Evolutionary conservation across 2,797 vertebrate genomes (phyloP), one percentile per base, ranked within the genome.

Genomic region (Aldrovandia affinis): DNA sequence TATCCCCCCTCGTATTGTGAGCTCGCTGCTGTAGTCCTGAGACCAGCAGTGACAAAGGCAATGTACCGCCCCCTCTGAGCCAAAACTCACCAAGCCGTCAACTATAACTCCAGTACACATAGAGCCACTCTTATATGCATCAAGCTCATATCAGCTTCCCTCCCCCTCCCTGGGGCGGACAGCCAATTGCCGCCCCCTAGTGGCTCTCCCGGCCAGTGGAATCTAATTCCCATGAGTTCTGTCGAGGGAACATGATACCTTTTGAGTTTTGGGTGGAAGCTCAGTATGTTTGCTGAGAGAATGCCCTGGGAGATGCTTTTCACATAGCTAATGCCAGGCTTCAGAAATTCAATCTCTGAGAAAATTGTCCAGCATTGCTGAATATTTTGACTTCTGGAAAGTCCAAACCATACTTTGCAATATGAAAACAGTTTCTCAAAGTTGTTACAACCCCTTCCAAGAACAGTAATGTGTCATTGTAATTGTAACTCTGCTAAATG

Each of bases 331-430:
- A 47, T 83, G 20, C 39, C 73, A 61, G 52, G 2, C n/a, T 78
- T 28, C 55, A 44, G 73, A 75, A 55, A 59, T 55, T 78, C 7
- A 61, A 57, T 73, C 81, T 70, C 25, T 75, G 52, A 22, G 36
- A 81, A 81, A 65, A 42, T 42, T 47, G 39, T 47, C 18, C 7
- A 63, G 39, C 42, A 30, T 12, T 44, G 25, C 42, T n/a, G 14
- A 39, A 33, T 55, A 50, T 33, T 33, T 57, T 57, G 25, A 18
- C 78, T 52, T 6, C 52, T 33, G 52, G 30, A 55, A 36, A 20
- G 30, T 80, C 52, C 78, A 80, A 80, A 80, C 78, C 55, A 55
- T 28, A 47, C n/a, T 59, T 28, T 39, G 42, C 52, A 18, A 77
- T 55, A 59, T 57, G 28, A 55, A 57, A 14, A n/a, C 10, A 78